Conservation (phyloP, 2,888 invertebrate species). For the Dryobota labecula region DNA sequence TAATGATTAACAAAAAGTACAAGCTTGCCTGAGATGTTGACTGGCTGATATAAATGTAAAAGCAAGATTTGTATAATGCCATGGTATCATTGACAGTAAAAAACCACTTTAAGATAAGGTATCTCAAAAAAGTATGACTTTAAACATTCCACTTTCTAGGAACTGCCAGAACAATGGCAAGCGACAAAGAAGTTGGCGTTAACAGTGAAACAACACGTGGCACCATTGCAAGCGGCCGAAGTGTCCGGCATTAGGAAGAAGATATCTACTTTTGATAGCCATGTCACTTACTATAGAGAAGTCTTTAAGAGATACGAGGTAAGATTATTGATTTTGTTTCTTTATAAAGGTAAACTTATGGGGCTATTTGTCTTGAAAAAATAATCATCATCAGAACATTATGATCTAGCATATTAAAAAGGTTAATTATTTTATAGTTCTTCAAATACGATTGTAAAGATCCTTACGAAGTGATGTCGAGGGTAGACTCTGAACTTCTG, state of each 20-base stretch:
- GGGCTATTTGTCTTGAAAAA: neutral
- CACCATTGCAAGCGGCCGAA: slow-evolving; percentile 98
- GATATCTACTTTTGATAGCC: slow-evolving; percentile 95
- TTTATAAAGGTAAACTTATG: neutral
- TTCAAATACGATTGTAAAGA: slow-evolving; percentile 94
- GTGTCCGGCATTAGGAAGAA: slow-evolving; percentile 97
- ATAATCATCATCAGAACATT: neutral
- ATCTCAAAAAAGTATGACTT: too few species aligned
- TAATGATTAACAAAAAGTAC: too few species aligned
- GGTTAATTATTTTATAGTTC: slow-evolving; percentile 81
- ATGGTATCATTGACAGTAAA: too few species aligned
- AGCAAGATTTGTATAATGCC: too few species aligned
- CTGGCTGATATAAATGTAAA: neutral
- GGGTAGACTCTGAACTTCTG: slow-evolving; percentile 94
- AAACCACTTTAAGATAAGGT: too few species aligned
- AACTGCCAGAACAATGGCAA: slow-evolving; percentile 98
- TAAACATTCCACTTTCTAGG: slow-evolving; percentile 86
- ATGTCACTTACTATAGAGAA: slow-evolving; percentile 96
- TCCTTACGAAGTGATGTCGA: slow-evolving; percentile 94
- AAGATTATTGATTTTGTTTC: slow-evolving; percentile 29
- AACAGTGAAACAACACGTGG: slow-evolving; percentile 98
- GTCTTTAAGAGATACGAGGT: slow-evolving; percentile 94
- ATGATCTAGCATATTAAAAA: neutral
- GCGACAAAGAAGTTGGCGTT: slow-evolving; percentile 97
- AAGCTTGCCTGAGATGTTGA: neutral